phyloP scores from a whole-genome alignment of 2,797 vertebrate genomes.

The Carapus acus region DNA sequence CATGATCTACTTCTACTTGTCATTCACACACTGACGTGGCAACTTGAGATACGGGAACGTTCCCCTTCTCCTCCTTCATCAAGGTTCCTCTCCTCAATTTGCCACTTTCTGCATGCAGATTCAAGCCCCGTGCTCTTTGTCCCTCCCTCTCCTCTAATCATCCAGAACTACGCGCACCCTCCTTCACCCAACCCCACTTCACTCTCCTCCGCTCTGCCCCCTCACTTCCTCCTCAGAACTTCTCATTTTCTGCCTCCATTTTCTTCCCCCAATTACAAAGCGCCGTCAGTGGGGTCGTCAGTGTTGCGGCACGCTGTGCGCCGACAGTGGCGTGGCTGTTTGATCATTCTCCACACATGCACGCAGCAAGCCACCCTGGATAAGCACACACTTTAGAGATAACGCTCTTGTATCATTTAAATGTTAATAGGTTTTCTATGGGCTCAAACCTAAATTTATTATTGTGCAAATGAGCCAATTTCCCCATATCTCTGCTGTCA shows the following conservation, averaged over 20 bases:
- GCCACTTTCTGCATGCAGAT: constrained; percentile 1
- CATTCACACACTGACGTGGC: too few species aligned
- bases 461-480: constrained; percentile 74
- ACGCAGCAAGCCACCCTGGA: constrained; percentile 63
- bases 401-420: constrained; percentile 72
- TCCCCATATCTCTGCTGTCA: constrained; percentile 64
- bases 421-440: constrained; percentile 72
- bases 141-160: not conserved
- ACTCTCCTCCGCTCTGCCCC: constrained; percentile 17
- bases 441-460: constrained; percentile 71
- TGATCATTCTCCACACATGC: constrained; percentile 66
- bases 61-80: not conserved
- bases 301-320: constrained; percentile 39
- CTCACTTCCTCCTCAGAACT: not conserved
- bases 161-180: not conserved
- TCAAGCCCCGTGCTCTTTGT: not conserved
- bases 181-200: not conserved
- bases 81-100: not conserved
- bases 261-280: constrained; percentile 58
- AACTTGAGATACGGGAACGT: too few species aligned
- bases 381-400: constrained; percentile 70
- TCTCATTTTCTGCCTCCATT: constrained; percentile 19
- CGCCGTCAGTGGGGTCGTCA: constrained; percentile 51
- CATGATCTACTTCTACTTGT: too few species aligned
- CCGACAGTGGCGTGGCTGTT: constrained; percentile 47